Percentiles rank a stretch among this genome's conserved stretches.
phyloP scores from a whole-genome alignment of 2,888 invertebrate genomes.

The Callyntrura sp. region DNA sequence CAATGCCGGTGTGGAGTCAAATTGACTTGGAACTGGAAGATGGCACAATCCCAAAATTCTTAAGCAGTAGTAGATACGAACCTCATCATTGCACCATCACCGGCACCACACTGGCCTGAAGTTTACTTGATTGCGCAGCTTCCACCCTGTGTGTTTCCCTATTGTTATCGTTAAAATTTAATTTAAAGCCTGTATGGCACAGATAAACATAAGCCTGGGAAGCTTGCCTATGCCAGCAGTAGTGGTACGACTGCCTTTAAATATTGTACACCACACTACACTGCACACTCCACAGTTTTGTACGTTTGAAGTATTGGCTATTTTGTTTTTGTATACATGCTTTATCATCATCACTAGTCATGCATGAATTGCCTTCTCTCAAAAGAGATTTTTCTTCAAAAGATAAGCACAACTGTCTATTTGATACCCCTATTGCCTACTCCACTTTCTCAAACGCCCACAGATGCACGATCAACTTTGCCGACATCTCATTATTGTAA shows the following conservation, averaged over 20 bases:
- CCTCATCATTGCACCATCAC: slow-evolving; percentile 12
- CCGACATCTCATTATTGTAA: neutral
- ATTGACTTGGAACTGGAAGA: neutral
- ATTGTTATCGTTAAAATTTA: neutral
- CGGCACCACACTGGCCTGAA: slow-evolving; percentile 11
- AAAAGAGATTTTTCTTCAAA: slow-evolving; percentile 13
- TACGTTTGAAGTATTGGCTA: neutral
- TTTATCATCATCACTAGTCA: neutral
- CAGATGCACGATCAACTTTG: neutral
- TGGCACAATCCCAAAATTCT: neutral
- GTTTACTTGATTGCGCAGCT: neutral
- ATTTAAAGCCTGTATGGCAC: slow-evolving; percentile 9
- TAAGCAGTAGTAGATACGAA: neutral
- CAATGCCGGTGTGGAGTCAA: neutral
- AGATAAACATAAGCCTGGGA: slow-evolving; percentile 8
- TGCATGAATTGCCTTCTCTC: neutral
- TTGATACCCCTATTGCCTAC: neutral
- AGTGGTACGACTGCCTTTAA: no score
- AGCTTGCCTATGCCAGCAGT: slow-evolving; percentile 3
- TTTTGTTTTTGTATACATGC: neutral
- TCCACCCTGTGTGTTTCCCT: neutral
- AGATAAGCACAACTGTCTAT: neutral
- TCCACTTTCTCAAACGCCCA: neutral
- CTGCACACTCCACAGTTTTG: neutral
- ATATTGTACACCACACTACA: no score